Evolutionary conservation across 2,113 vertebrate genomes (phyloP), one percentile per base, ranked within the genome.

Genomic region (Rhadina sibilatrix): DNA sequence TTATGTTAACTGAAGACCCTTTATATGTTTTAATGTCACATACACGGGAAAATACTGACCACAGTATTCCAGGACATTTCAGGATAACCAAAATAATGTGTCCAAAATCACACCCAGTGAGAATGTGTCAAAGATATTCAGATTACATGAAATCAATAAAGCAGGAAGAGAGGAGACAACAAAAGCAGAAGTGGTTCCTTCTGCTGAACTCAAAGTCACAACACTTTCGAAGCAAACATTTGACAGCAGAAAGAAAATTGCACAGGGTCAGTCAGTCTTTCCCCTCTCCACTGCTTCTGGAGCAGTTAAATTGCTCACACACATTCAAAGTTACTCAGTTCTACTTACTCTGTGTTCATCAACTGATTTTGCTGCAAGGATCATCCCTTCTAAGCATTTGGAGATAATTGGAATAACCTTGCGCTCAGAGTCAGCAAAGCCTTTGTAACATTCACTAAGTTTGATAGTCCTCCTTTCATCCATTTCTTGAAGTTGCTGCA

Each of bases 361-460:
- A 59, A 99, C 99, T 47, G 99, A 99, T 95, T 99, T 99, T 88
- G 99, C 99, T 33, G 99, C 99, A 70, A 98, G 98, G 92, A 99
- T 99, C 99, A 99, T 99, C 96, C 99, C 99, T 91, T 99, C 99
- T 92, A 99, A 98, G 97, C 99, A 99, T 89, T 99, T 99, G 37
- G 99, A 99, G 95, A 99, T 97, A 92, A 99, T 99, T 6, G 99
- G 99, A 94, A 99, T 97, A 97, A 99, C 99, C 96, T 98, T 98
- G 72, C 99, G 98, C 97, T 99, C 99, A 35, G 99, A 99, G 96
- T 99, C 99, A 33, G 99, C 99, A 87, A 99, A 99, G 96, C 98
- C 98, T 97, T 98, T 98, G 96, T 99, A 99, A 91, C 98, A 99
- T 97, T 99, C 99, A 23, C 99, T 99, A 25, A 99, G 98, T 94